Base-by-base conservation (phyloP, 2,888 invertebrate species). In the Macaria notata region DNA sequence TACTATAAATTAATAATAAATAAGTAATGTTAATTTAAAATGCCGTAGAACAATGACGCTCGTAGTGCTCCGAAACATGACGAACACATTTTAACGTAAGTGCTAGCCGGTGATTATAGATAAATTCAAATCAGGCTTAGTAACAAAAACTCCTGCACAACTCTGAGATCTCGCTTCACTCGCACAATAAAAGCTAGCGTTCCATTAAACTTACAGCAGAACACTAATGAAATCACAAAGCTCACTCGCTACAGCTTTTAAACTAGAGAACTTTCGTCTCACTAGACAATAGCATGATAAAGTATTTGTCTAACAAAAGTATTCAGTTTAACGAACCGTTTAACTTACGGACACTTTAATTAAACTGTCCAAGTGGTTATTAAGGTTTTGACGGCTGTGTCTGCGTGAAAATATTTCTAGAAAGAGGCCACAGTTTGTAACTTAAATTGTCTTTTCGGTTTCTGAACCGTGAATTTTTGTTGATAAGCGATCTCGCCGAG, bases 281-380 rank as follows among this genome's bases (percentile, higher is more conserved):
- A 43, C 30, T 44, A 50, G 49, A 54, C 50, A 58, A 49, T 49
- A 58, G 58, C 46, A 46, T 41, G 9, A n/a, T 41, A 41, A 41
- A 41, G 41, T 41, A 41, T n/a, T 50, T 44, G 50, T 44, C 38
- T 38, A 50, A 36, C 50, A 58, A 49, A 53, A 54, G 58, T 54
- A 49, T 54, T 36, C 46, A 47, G 50, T 49, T 51, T 43, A 58
- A 58, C 49, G 54, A 50, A 54, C 42, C 46, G 41, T 49, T 53
- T 54, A 47, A 31, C 43, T 49, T 46, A 50, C 41, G 43, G 53
- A 47, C 54, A 58, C 42, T 54, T 54, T 58, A 53, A 58, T 58
- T 58, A 58, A 58, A 54, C 54, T 58, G 49, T 58, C 49, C 36
- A 53, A 53, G 46, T 42, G 36, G 49, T 19, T 53, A 49, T 49